These are phyloP conservation scores for Chymomyza fuscimana DNA, from an alignment of 2,888 invertebrate species.

Conservation along the genomic window DNA sequence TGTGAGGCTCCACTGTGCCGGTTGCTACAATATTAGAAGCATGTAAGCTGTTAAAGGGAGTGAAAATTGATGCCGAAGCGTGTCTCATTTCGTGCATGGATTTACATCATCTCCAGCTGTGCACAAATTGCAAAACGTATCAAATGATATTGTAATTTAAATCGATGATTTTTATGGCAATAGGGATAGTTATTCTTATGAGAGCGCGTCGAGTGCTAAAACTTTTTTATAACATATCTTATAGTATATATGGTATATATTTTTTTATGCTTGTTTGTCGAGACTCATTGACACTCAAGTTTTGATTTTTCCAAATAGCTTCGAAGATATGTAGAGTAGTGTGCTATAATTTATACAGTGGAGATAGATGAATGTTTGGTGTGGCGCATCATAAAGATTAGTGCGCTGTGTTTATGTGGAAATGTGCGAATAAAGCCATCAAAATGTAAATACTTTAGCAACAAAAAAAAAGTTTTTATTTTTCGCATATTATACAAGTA, in stretches of 20 bases:
- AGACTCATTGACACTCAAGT: conserved; percentile 39
- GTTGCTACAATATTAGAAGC: conserved; percentile 39
- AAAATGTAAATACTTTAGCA: conserved; percentile 52
- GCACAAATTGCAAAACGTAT: conserved; percentile 31
- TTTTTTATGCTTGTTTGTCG: conserved; percentile 11
- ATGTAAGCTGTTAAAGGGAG: background rate
- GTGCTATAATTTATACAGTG: background rate
- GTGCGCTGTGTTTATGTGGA: conserved; percentile 26
- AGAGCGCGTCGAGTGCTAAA: background rate
- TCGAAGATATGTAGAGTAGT: background rate
- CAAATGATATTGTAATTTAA: conserved; percentile 51
- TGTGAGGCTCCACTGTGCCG: background rate
- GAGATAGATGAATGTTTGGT: background rate
- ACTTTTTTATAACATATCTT: background rate
- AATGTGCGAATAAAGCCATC: conserved; percentile 42
- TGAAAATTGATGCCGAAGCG: conserved; percentile 14
- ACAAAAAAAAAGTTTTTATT: conserved; percentile 30
- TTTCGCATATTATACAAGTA: conserved; percentile 26
- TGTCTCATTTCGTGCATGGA: conserved; percentile 59
- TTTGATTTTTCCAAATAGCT: conserved; percentile 35
- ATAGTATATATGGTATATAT: background rate
- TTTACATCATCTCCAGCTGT: conserved; percentile 66
- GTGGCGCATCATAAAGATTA: conserved; percentile 33
- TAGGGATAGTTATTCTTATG: conserved; percentile 17
- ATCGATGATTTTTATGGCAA: conserved; percentile 53